Conservation (phyloP, 1,140 invertebrate genomes). For the Drosophila dunni region DNA sequence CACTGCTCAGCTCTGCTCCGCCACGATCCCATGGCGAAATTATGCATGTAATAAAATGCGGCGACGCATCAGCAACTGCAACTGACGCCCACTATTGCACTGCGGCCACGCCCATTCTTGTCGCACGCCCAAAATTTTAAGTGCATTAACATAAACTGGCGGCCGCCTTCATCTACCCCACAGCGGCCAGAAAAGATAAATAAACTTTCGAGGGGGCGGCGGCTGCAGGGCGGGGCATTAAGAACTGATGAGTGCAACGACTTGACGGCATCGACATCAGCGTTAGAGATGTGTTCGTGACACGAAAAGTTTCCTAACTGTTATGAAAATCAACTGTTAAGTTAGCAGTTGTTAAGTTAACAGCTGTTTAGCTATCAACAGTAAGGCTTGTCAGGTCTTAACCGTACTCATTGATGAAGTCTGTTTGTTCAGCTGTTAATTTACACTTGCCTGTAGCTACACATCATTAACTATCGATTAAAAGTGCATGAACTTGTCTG, state of each 20-base stretch:
- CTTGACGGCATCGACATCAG: constrained; percentile 66
- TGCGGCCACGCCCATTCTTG: constrained; percentile 46
- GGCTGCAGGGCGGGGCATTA: neutral
- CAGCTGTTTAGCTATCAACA: too few species aligned
- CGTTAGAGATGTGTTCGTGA: constrained; percentile 23
- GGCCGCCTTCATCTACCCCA: constrained; percentile 3
- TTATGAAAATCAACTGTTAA: neutral
- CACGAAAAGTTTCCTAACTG: neutral
- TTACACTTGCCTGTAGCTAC: neutral
- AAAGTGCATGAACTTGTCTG: neutral
- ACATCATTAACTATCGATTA: neutral
- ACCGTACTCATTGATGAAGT: too few species aligned
- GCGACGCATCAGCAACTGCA: constrained; percentile 62
- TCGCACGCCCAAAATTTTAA: constrained; percentile 71
- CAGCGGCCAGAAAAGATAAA: constrained; percentile 60
- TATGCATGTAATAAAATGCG: constrained; percentile 81
- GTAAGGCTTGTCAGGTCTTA: too few species aligned
- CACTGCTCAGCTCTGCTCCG: constrained; percentile 20
- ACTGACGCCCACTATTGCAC: constrained; percentile 52
- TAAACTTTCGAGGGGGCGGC: constrained; percentile 58
- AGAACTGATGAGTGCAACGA: constrained; percentile 78
- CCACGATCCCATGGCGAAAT: constrained; percentile 64
- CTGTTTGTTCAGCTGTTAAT: too few species aligned
- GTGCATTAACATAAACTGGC: constrained; percentile 79
- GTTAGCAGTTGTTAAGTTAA: neutral